Evolutionary conservation across 2,888 invertebrate genomes (phyloP), one percentile per base, ranked within the genome.

Genomic region (Lasioglossum pauxillum): DNA sequence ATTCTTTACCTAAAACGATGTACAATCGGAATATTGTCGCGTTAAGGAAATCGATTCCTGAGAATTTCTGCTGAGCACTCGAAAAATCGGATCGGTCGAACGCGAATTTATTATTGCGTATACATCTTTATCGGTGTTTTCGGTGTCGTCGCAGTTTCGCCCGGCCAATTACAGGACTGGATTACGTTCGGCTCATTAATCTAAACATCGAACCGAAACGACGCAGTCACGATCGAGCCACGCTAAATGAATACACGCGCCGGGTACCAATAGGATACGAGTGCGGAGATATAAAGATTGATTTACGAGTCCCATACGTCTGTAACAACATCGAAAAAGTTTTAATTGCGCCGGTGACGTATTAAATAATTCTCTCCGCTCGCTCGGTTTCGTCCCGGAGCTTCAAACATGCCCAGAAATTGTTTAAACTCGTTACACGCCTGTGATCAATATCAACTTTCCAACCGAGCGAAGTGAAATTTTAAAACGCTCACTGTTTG

Each of bases 181-280:
- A 84, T 85, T 86, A 82, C 85, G 71, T 41, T 76, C 57, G 38
- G 64, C 82, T 82, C 86, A 85, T 86, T 85, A 86, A 86, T 86
- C 82, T 81, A 85, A 84, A 78, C 85, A 85, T 86, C 78, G 75
- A 23, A 38, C 19, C 81, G 78, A 49, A 75, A 79, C 81, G 71
- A 31, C 81, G 69, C 16, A 27, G 80, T 46, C 80, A 64, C 80
- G 60, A 69, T 78, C 78, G 82, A 44, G 49, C 67, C 72, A 46
- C 60, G 53, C 27, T 84, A 80, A 84, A 86, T 85, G 84, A 86
- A 86, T 86, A 85, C 78, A 76, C 85, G 73, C 67, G 74, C 57
- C 41, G 53, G n/a, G 8, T 41, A 46, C 81, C 78, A 46, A 53
- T 78, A 46, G 44, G 71, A n/a, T 71, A 27, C 80, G 73, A 73